Evolutionary conservation across 2,888 invertebrate species (phyloP).

Genomic region (Oasisia sp.): DNA sequence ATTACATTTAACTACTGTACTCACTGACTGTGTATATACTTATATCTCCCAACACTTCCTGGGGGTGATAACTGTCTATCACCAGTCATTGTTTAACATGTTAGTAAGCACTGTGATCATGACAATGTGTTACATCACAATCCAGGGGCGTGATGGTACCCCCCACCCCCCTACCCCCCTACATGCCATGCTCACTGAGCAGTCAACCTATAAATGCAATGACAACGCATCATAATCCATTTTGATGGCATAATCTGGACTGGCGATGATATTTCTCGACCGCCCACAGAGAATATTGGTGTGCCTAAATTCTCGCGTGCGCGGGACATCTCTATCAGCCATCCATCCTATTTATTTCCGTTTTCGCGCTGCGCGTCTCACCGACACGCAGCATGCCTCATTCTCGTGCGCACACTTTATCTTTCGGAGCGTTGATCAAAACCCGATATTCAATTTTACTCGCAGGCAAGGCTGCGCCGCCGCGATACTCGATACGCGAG

Average conservation of each 20-base stretch:
- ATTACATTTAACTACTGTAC: too few species aligned
- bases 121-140: background rate
- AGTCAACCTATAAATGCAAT: background rate
- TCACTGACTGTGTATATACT: background rate
- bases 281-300: background rate
- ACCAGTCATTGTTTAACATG: background rate
- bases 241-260: background rate
- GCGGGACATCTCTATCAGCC: background rate
- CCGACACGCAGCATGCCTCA: background rate
- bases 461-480: background rate
- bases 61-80: background rate
- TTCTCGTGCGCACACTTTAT: background rate
- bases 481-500: background rate
- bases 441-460: background rate
- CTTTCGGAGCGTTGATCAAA: background rate
- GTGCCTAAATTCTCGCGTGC: background rate
- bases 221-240: background rate
- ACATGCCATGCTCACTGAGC: background rate
- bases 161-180: background rate
- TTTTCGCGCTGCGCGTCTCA: background rate
- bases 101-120: background rate
- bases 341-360: slow-evolving; percentile 10
- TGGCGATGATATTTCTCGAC: background rate
- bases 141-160: background rate
- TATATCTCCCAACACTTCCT: background rate